phyloP scores from a whole-genome alignment of 2,797 vertebrate species.

The Gephyroberyx darwinii region DNA sequence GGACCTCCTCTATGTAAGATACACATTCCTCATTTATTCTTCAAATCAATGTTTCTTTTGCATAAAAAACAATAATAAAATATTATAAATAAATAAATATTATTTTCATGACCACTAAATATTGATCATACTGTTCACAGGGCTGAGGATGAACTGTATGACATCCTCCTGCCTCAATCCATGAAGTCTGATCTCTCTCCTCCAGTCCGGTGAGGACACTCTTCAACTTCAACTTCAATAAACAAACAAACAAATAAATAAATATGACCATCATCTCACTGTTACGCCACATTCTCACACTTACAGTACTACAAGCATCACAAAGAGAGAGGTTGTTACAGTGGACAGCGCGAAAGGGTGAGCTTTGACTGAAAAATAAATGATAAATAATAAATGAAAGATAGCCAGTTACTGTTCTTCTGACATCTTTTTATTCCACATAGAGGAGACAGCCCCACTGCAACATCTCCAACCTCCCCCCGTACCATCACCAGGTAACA shows the following conservation, averaged over 20 bases:
- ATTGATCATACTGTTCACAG: slow-evolving; percentile 37
- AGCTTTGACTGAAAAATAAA: slow-evolving; percentile 26
- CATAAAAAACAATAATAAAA: no score
- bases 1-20: slow-evolving; percentile 60
- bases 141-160: slow-evolving; percentile 65
- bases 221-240: neutral
- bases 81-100: no score
- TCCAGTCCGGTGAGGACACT: slow-evolving; percentile 60
- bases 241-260: neutral
- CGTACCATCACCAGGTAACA: slow-evolving; percentile 69
- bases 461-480: slow-evolving; percentile 47
- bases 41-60: neutral
- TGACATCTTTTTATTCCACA: slow-evolving; percentile 21
- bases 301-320: slow-evolving; percentile 46
- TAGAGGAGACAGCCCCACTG: slow-evolving; percentile 49
- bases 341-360: slow-evolving; percentile 62
- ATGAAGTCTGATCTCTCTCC: slow-evolving; percentile 45
- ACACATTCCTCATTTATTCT: neutral
- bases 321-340: slow-evolving; percentile 42
- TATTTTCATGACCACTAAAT: neutral
- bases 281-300: slow-evolving; percentile 9
- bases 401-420: neutral
- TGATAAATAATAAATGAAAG: neutral
- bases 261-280: slow-evolving; percentile 6
- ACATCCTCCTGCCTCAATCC: slow-evolving; percentile 58